Conservation (phyloP, 2,797 vertebrate species). For the Danio tinwini region DNA sequence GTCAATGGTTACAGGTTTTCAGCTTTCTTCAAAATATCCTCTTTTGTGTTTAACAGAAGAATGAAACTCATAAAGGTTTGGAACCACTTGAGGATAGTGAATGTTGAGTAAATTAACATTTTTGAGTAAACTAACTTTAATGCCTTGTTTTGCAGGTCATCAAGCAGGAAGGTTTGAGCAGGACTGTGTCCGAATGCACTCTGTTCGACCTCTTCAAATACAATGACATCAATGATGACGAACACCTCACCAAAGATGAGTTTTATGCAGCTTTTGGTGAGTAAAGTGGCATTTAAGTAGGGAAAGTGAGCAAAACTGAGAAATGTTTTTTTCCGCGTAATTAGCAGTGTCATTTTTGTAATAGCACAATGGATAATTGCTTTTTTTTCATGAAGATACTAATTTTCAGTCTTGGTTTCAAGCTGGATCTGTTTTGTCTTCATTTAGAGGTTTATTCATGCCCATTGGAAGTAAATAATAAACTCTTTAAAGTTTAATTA, state of each 20-base stretch:
- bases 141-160: conserved; percentile 79
- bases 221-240: conserved; percentile 87
- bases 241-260: conserved; percentile 88
- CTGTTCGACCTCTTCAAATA: conserved; percentile 95
- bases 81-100: too few relatives aligned
- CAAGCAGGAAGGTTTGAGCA: conserved; percentile 89
- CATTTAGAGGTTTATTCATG: conserved; percentile 69
- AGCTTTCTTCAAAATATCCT: too few relatives aligned
- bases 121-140: too few relatives aligned
- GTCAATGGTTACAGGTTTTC: too few relatives aligned
- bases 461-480: conserved; percentile 36
- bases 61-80: too few relatives aligned
- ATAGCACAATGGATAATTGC: conserved; percentile 2
- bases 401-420: conserved; percentile 21
- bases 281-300: conserved; percentile 62
- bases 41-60: too few relatives aligned
- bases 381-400: neutral
- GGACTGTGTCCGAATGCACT: conserved; percentile 85
- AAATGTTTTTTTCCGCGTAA: neutral
- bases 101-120: too few relatives aligned
- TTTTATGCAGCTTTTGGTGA: conserved; percentile 93
- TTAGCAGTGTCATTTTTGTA: neutral
- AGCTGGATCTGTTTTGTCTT: conserved; percentile 51
- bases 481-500: neutral
- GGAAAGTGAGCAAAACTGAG: neutral